Base-by-base conservation (phyloP, 2,113 vertebrate species). In the Gyps fulvus region DNA sequence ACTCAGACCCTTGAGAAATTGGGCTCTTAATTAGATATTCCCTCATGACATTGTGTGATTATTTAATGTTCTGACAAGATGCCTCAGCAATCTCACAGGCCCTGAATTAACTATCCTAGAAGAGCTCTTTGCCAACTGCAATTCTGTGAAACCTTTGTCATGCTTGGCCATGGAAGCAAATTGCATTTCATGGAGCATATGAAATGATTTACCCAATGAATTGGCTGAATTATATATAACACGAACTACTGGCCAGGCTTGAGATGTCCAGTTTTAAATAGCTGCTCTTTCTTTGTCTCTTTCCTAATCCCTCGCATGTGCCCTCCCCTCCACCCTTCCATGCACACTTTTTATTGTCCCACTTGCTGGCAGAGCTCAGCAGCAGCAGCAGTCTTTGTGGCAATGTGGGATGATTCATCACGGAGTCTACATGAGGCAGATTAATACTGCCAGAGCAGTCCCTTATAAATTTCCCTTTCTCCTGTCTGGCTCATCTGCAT, bases 141-240 rank as follows among this genome's bases (percentile, higher is more conserved):
- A 20, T 91, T 91, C 87, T 70, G 49, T 59, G 78, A 96, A 92
- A 86, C 55, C 78, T 91, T 93, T 95, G 78, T 95, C 91, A 90
- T 95, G 93, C 94, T 93, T 80, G 82, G n/a, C 78, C 93, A 85
- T 96, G 59, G 87, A 95, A 93, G 79, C 76, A 94, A 96, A 96
- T 95, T 96, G 79, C 84, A 93, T 95, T 96, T 96, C 63, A 90
- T 86, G 82, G 71, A 97, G 74, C 81, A 89, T 73, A 88, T 71
- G 82, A 96, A 95, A 93, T 52, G 42, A 93, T 95, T 96, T 95
- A 70, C 27, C 16, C 78, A 86, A 71, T 34, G 77, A 95, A 83
- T 55, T 86, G 62, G 16, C 38, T 83, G 87, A 93, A 80, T 87
- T 83, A 88, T 67, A 87, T 74, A 78, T 43, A 88, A 93, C 71